phyloP scores from a whole-genome alignment of 2,797 vertebrate genomes.

The Hydrocynus forskahlii region DNA sequence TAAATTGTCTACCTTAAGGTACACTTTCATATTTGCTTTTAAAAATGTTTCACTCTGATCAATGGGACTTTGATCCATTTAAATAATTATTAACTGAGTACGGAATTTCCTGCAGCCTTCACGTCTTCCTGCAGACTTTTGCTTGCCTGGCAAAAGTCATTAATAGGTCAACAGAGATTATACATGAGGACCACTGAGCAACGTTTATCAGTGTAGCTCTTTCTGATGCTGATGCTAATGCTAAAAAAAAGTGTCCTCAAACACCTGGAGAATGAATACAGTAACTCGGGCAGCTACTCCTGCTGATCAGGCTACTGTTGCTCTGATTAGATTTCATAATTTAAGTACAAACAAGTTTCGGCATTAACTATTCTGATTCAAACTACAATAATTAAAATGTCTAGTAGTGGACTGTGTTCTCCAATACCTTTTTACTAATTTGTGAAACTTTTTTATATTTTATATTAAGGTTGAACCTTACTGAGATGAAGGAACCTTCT shows the following conservation, averaged over 20 bases:
- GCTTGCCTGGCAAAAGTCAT: neutral
- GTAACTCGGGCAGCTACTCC: neutral
- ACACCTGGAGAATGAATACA: neutral
- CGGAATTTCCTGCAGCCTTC: slow-evolving; percentile 12
- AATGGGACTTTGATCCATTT: slow-evolving; percentile 64
- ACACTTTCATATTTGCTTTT: slow-evolving; percentile 31
- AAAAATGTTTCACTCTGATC: slow-evolving; percentile 38
- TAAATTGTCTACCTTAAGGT: neutral
- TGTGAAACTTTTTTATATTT: neutral
- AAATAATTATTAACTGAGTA: slow-evolving; percentile 67
- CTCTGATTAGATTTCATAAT: neutral
- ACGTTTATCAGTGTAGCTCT: neutral
- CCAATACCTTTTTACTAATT: neutral
- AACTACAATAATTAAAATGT: neutral
- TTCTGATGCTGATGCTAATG: neutral
- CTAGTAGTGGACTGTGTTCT: neutral
- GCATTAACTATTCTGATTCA: slow-evolving; percentile 1
- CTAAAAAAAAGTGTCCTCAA: neutral
- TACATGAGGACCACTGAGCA: slow-evolving; percentile 16
- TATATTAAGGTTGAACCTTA: neutral
- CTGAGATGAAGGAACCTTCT: neutral
- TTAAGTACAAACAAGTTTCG: neutral
- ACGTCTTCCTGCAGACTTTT: neutral
- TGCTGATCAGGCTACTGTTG: neutral
- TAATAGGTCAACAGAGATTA: neutral